Evolutionary conservation across 2,113 vertebrate genomes (phyloP).

Genomic region (Erpornis zantholeuca): DNA sequence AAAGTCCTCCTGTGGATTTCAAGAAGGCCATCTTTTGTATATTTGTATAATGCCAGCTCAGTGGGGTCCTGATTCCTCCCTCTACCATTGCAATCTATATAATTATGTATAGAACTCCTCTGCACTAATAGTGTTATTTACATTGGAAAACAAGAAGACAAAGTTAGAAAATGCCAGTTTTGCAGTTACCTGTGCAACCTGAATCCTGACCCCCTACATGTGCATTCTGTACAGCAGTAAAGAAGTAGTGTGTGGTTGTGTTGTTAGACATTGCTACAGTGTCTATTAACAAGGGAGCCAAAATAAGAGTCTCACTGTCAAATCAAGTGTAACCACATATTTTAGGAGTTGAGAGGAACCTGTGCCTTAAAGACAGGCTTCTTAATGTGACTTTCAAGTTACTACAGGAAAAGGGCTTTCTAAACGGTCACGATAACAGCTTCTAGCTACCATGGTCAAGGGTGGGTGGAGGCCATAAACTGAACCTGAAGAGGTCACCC

Average conservation of each 20-base stretch:
- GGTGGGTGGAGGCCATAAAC: background rate
- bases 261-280: background rate
- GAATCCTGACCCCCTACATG: background rate
- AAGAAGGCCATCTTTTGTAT: background rate
- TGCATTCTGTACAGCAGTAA: background rate
- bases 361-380: background rate
- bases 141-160: background rate
- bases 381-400: background rate
- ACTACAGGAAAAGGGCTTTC: background rate
- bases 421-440: background rate
- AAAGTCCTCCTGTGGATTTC: background rate
- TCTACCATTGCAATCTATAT: background rate
- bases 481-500: background rate
- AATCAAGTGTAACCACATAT: background rate
- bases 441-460: background rate
- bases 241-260: background rate
- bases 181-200: background rate
- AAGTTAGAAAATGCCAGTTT: background rate
- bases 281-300: background rate
- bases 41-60: background rate
- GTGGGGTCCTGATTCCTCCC: background rate
- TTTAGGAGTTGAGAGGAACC: background rate
- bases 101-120: background rate
- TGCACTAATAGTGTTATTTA: background rate
- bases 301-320: background rate